These are phyloP conservation scores for Lasioglossum figueresi DNA, from an alignment of 2,888 invertebrate genomes.

Conservation along the genomic window DNA sequence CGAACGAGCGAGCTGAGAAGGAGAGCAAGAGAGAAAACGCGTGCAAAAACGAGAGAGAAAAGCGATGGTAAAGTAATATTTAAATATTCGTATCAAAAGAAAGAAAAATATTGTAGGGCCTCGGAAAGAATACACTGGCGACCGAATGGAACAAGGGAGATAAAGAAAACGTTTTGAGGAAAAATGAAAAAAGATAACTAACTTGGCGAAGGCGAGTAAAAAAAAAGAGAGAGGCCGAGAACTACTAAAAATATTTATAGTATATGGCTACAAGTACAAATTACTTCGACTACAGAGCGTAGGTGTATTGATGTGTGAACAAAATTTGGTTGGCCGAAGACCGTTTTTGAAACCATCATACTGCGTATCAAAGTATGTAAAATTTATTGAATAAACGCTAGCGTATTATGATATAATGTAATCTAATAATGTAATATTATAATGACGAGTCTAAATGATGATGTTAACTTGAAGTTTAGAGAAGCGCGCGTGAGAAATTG, in stretches of 20 bases:
- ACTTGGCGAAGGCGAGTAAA: constrained; percentile 62
- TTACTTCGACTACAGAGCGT: constrained; percentile 84
- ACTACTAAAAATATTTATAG: constrained; percentile 84
- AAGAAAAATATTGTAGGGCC: constrained; percentile 82
- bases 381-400: constrained; percentile 84
- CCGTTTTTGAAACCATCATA: constrained; percentile 84
- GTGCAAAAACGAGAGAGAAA: constrained; percentile 53
- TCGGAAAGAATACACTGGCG: constrained; percentile 79
- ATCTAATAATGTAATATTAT: constrained; percentile 84
- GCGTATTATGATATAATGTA: constrained; percentile 84
- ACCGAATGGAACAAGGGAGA: constrained; percentile 74
- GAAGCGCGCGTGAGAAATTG: constrained; percentile 80
- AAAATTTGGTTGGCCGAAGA: constrained; percentile 84
- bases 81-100: constrained; percentile 83
- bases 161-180: constrained; percentile 50
- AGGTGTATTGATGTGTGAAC: constrained; percentile 84
- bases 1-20: constrained; percentile 14
- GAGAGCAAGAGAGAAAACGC: constrained; percentile 28
- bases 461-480: constrained; percentile 82
- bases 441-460: constrained; percentile 84
- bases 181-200: constrained; percentile 69
- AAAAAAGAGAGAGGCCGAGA: constrained; percentile 75
- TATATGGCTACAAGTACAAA: constrained; percentile 85
- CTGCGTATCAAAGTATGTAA: constrained; percentile 84
- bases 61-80: constrained; percentile 79